These are phyloP conservation scores for Argyrosomus regius DNA, from an alignment of 2,797 vertebrate species.

Conservation along the genomic window DNA sequence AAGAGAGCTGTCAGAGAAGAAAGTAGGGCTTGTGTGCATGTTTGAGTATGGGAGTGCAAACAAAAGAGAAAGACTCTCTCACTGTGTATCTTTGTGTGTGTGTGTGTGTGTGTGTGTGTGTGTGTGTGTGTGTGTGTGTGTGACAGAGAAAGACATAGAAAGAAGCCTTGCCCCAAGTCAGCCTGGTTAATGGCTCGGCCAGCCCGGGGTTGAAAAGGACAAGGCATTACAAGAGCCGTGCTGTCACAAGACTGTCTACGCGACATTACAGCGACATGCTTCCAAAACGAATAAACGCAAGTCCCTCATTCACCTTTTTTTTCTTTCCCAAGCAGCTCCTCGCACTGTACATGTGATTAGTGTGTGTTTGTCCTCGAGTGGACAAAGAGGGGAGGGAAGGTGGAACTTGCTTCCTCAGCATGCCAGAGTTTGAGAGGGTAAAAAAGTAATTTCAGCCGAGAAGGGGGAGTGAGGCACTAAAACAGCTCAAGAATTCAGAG, in stretches of 20 bases:
- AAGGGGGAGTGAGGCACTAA: conserved; percentile 88
- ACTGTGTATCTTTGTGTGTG: conserved; percentile 63
- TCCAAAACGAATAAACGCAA: conserved; percentile 33
- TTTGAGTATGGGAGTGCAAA: conserved; percentile 77
- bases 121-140: conserved; percentile 42
- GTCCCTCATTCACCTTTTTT: conserved; percentile 30
- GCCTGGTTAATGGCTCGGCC: conserved; percentile 65
- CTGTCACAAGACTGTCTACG: conserved; percentile 58
- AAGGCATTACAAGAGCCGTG: conserved; percentile 58
- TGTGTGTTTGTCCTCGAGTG: conserved; percentile 73
- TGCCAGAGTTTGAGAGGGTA: conserved; percentile 87
- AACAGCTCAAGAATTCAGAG: conserved; percentile 90
- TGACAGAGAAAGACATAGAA: conserved; percentile 51
- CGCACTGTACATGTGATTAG: conserved; percentile 51
- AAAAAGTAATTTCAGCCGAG: conserved; percentile 88
- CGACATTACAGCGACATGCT: conserved; percentile 35
- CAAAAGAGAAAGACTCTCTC: conserved; percentile 73
- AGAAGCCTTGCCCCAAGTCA: conserved; percentile 60
- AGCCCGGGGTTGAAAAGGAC: conserved; percentile 69
- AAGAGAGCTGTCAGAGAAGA: conserved; percentile 80
- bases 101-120: conserved; percentile 43
- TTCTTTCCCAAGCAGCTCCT: conserved; percentile 15
- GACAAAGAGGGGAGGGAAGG: conserved; percentile 81
- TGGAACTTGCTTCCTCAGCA: conserved; percentile 85
- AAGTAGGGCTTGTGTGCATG: conserved; percentile 76